Evolutionary conservation across 2,888 invertebrate genomes (phyloP).

Genomic region (Microplitis manilae): DNA sequence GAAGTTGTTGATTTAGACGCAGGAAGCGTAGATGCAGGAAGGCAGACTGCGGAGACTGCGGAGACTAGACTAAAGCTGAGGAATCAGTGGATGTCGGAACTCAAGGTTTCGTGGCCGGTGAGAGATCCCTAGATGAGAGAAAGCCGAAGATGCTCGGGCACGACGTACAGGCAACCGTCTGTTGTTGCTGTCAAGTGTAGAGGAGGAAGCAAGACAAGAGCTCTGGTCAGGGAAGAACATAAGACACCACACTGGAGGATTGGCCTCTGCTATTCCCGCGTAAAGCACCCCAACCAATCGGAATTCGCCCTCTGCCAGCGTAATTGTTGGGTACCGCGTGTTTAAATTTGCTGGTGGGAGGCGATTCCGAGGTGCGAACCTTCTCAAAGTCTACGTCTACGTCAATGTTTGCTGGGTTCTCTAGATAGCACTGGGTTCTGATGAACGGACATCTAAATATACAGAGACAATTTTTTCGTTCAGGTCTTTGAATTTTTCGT

Average conservation of each 20-base stretch:
- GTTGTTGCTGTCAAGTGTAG: conserved; percentile 10
- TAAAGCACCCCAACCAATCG: conserved; percentile 45
- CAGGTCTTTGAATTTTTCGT: background rate
- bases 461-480: background rate
- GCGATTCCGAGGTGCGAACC: background rate
- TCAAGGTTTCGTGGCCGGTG: conserved; percentile 46
- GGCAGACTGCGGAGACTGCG: conserved; percentile 55
- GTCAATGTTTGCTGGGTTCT: background rate
- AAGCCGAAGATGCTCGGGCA: conserved; percentile 39
- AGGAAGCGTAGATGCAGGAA: conserved; percentile 51
- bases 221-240: conserved; percentile 20
- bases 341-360: conserved; percentile 27
- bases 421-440: no score
- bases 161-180: background rate
- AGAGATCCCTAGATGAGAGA: conserved; percentile 23
- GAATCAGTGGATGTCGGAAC: conserved; percentile 54
- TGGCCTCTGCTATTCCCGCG: conserved; percentile 43
- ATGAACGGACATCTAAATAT: no score
- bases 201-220: conserved; percentile 26
- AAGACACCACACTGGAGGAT: conserved; percentile 5
- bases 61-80: conserved; percentile 62
- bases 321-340: conserved; percentile 40
- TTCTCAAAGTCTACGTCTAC: no score
- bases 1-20: background rate
- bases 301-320: conserved; percentile 43